Conservation (phyloP, 2,888 invertebrate species). For the Folsomia manolachei region DNA sequence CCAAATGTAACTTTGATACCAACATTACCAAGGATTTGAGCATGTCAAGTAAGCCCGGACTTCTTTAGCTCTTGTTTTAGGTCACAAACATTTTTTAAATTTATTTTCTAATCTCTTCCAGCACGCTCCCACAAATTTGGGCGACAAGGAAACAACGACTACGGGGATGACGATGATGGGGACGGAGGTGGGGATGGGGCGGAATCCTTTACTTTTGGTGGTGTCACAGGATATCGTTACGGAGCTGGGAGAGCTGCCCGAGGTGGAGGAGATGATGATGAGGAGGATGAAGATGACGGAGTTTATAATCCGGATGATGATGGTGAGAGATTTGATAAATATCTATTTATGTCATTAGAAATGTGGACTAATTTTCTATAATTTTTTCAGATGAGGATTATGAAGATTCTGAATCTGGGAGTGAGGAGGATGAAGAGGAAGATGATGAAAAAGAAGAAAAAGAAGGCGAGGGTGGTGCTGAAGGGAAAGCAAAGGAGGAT, state of each 20-base stretch:
- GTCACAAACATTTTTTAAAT: neutral
- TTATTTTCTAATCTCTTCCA: constrained; percentile 54
- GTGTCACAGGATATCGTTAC: constrained; percentile 48
- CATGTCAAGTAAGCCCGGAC: constrained; percentile 82
- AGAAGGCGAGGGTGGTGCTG: neutral
- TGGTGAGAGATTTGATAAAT: constrained; percentile 25
- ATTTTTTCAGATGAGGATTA: constrained; percentile 49
- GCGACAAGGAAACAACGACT: constrained; percentile 68
- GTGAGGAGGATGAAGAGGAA: constrained; percentile 54
- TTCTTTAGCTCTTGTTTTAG: neutral
- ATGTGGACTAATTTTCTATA: constrained; percentile 51
- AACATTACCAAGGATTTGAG: constrained; percentile 88
- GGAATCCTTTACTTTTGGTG: constrained; percentile 30
- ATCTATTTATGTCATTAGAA: too few species aligned
- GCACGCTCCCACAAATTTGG: constrained; percentile 86
- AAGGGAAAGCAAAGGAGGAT: too few species aligned
- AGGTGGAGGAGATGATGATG: constrained; percentile 52
- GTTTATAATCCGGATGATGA: constrained; percentile 37
- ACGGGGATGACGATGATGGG: constrained; percentile 66
- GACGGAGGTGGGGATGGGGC: constrained; percentile 56
- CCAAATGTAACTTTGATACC: constrained; percentile 91
- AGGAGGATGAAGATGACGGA: constrained; percentile 41
- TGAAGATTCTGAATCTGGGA: constrained; percentile 39
- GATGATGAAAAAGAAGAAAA: neutral
- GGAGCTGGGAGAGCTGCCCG: constrained; percentile 51